Evolutionary conservation across 2,888 invertebrate species (phyloP).

Genomic region (Seira musarum): DNA sequence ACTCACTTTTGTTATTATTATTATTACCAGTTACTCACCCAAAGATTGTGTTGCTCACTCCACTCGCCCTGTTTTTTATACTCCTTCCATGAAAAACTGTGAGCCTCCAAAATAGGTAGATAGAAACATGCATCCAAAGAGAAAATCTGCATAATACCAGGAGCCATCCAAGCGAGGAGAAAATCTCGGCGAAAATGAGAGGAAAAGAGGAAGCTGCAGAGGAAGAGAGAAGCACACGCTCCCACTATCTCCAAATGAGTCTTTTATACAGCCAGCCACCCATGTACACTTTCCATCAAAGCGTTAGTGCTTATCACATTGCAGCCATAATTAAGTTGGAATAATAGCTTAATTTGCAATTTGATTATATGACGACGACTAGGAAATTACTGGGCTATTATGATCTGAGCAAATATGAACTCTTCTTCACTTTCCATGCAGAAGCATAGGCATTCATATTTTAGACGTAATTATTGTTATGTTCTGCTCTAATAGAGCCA

Average conservation of each 20-base stretch:
- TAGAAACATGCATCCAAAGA: not conserved
- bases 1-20: slow-evolving; percentile 3
- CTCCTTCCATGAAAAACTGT: not conserved
- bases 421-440: slow-evolving; percentile 22
- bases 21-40: not conserved
- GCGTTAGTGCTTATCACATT: slow-evolving; percentile 65
- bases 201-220: slow-evolving; percentile 8
- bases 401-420: slow-evolving; percentile 61
- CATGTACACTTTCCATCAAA: slow-evolving; percentile 53
- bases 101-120: not conserved
- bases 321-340: slow-evolving; percentile 70
- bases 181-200: not conserved
- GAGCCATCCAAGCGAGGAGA: slow-evolving; percentile 17
- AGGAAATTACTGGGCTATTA: slow-evolving; percentile 65
- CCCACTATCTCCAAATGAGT: slow-evolving; percentile 31
- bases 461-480: slow-evolving; percentile 20
- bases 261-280: slow-evolving; percentile 40
- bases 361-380: slow-evolving; percentile 67
- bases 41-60: slow-evolving; percentile 21
- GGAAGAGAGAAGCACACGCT: slow-evolving; percentile 20
- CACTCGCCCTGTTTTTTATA: not conserved
- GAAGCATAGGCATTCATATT: slow-evolving; percentile 11
- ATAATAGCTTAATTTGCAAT: slow-evolving; percentile 70
- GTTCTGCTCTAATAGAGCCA: not conserved
- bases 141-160: no score